phyloP scores from a whole-genome alignment of 2,113 vertebrate species.

The Nematolebias whitei region DNA sequence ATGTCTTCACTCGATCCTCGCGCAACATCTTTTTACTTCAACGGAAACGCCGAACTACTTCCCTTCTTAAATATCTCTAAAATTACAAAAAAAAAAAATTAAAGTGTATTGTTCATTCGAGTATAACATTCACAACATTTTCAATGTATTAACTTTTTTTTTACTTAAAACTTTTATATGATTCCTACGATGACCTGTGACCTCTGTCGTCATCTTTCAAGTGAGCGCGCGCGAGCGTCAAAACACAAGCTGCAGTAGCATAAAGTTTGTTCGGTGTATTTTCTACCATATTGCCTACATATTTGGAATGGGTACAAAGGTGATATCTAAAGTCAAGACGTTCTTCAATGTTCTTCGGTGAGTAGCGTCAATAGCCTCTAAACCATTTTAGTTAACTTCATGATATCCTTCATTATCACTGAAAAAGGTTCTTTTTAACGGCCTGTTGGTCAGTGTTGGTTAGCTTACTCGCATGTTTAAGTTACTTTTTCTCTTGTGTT shows the following conservation, averaged over 20 bases:
- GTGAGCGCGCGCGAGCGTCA: slow-evolving; percentile 63
- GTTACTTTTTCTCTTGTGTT: neutral
- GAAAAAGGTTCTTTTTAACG: neutral
- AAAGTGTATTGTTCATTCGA: rapidly evolving
- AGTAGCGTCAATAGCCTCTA: slow-evolving; percentile 36
- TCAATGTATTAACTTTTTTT: neutral
- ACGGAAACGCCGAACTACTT: slow-evolving; percentile 47
- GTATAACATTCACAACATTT: rapidly evolving
- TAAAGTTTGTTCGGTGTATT: neutral
- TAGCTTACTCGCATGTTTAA: neutral
- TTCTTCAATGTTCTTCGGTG: slow-evolving; percentile 64
- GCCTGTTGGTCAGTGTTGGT: neutral
- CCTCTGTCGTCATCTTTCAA: slow-evolving; percentile 32
- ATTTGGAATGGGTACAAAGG: slow-evolving; percentile 51
- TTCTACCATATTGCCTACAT: neutral
- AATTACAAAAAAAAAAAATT: neutral
- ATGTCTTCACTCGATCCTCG: slow-evolving; percentile 49
- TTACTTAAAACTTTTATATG: rapidly evolving
- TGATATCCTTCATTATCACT: no score
- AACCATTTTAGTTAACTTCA: no score
- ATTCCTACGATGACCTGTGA: slow-evolving; percentile 21
- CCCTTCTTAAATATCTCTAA: slow-evolving; percentile 5
- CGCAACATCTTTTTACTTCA: slow-evolving; percentile 18
- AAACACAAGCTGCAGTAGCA: slow-evolving; percentile 23
- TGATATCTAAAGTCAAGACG: slow-evolving; percentile 41